These are phyloP conservation scores for Macrosiphum euphorbiae DNA, from an alignment of 2,888 invertebrate genomes.

Conservation along the genomic window DNA sequence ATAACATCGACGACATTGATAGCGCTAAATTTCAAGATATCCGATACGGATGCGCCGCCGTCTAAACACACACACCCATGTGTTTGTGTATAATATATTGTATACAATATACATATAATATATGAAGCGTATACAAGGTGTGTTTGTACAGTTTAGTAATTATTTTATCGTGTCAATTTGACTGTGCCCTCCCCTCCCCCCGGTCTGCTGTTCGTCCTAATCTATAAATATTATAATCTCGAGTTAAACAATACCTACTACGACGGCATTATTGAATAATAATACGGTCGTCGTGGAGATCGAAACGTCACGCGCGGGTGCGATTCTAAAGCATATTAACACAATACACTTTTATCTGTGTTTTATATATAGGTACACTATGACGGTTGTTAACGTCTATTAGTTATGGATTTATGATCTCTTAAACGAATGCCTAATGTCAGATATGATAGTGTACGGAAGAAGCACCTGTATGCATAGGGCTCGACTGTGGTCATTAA, in stretches of 20 bases:
- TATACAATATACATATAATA: not conserved
- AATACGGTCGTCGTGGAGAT: not conserved
- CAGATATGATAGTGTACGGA: not conserved
- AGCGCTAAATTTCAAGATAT: conserved; percentile 21
- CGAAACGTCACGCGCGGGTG: not conserved
- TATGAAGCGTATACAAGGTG: not conserved
- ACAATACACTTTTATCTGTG: not conserved
- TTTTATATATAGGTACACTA: not conserved
- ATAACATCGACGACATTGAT: conserved; percentile 22
- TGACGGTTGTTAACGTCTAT: not conserved
- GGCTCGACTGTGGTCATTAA: not conserved
- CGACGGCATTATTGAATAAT: not conserved
- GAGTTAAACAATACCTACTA: not conserved
- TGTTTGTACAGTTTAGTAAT: conserved; percentile 47
- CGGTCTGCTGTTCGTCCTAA: not conserved
- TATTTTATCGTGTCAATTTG: conserved; percentile 18
- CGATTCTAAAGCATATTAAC: not conserved
- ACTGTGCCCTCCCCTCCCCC: not conserved
- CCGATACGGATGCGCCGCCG: conserved; percentile 34
- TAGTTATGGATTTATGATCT: not conserved
- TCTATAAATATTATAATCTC: not conserved
- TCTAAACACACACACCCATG: not conserved
- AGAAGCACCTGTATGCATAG: not conserved
- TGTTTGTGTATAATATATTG: not conserved
- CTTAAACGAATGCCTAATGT: not conserved